These are phyloP conservation scores for Pygocentrus nattereri DNA, from an alignment of 2,797 vertebrate genomes.

Conservation along the genomic window DNA sequence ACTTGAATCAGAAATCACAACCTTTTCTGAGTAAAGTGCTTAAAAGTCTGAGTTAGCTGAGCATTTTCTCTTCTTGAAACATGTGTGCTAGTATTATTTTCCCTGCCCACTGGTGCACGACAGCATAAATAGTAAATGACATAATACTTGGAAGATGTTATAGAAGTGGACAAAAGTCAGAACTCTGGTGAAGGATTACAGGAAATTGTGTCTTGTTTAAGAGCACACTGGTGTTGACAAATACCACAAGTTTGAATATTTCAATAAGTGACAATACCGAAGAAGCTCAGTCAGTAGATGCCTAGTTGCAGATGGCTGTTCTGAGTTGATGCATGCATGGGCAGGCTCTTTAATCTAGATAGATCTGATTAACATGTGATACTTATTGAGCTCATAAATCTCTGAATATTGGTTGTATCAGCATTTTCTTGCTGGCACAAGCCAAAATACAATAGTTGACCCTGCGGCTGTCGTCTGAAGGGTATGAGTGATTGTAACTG, in stretches of 20 bases:
- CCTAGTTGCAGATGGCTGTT: background rate
- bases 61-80: no score
- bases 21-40: no score
- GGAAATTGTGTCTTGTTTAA: no score
- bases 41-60: no score
- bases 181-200: no score
- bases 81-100: no score
- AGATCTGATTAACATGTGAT: background rate
- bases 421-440: conserved; percentile 10
- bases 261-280: background rate
- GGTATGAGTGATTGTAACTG: background rate
- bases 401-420: background rate
- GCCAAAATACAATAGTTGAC: conserved; percentile 13
- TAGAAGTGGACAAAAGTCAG: no score
- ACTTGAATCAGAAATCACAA: no score
- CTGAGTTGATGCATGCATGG: background rate
- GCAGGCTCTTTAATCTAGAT: background rate
- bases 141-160: no score
- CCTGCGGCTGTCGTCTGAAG: background rate
- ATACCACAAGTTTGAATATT: background rate
- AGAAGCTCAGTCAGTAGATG: background rate
- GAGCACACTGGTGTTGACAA: no score
- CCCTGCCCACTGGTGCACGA: no score
- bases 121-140: no score
- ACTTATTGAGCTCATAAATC: background rate